Conservation (phyloP, 1,140 invertebrate genomes). For the Venturia canescens region DNA sequence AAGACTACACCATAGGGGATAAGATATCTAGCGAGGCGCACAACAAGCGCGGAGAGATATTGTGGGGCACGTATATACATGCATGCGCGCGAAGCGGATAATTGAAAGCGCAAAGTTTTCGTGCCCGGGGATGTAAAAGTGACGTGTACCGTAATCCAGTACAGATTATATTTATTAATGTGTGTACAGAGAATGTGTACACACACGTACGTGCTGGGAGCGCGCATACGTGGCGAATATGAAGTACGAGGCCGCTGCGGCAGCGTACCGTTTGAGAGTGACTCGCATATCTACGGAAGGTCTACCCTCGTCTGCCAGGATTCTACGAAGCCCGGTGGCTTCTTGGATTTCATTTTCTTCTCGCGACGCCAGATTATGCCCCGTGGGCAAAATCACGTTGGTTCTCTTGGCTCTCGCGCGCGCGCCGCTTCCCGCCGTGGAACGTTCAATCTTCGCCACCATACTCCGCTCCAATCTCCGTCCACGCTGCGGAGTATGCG, state of each 20-base stretch:
- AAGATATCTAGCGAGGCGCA: constrained; percentile 2
- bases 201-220: background rate
- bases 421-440: background rate
- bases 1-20: constrained; percentile 2
- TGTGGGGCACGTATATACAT: constrained; percentile 20
- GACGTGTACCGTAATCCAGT: background rate
- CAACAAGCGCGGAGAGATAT: background rate
- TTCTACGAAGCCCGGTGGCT: constrained; percentile 9
- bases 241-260: background rate
- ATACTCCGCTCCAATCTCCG: background rate
- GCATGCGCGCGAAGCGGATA: constrained; percentile 36
- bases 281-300: background rate
- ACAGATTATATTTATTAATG: background rate
- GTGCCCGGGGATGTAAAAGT: constrained; percentile 37
- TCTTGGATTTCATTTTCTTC: constrained; percentile 11
- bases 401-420: background rate
- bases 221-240: too few relatives aligned
- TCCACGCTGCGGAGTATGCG: background rate
- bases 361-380: constrained; percentile 1
- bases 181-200: background rate
- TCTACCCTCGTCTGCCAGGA: background rate
- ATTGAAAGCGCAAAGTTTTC: constrained; percentile 43
- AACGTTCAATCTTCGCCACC: background rate
- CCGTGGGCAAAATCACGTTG: background rate
- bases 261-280: background rate